Base-by-base conservation (phyloP, 2,888 invertebrate genomes). In the Drosophila monieri region DNA sequence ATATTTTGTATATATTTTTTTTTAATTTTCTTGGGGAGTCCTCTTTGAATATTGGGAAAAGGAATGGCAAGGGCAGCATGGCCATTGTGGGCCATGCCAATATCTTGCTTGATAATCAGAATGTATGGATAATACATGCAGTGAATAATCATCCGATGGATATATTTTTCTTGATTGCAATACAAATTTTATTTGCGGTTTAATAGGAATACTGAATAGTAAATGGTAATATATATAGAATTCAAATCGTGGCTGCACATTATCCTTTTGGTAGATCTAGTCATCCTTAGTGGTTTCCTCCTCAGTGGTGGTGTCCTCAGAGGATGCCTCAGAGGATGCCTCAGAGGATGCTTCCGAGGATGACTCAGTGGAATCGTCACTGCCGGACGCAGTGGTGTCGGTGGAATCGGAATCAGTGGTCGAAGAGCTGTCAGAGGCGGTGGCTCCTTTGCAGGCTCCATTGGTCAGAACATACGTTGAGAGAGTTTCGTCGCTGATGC, bases 401-500 rank as follows among this genome's bases (percentile, higher is more conserved):
- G 1, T 12, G 3, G 37, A 6, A 1, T 12, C 43, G 3, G 41
- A 51, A 4, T 25, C 27, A 0, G 12, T n/a, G 12, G 27, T 14
- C 14, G 35, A 35, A 41, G 39, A 18, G 39, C 14, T 12, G 2
- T 6, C 14, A 10, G 5, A 4, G 12, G 43, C 51, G 25, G 23
- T 25, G 23, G 80, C 73, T 4, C 62, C 60, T 9, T 15, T 3
- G 12, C 23, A 52, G 0, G 12, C 32, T 9, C 67, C 68, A 32
- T 76, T 61, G 1, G 0, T 0, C 0, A 0, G 0, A 9, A 9
- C n/a, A 54, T 86, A 86, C 0, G 0, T 0, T 0, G 0, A 0
- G 0, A 0, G 1, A 1, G 0, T 0, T 1, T 0, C 0, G 6
- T n/a, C 4, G 1, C 12, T 0, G 2, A 18, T 6, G 44, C 80